Evolutionary conservation across 2,113 vertebrate genomes (phyloP).

Genomic region (Psammodynastes pulverulentus): DNA sequence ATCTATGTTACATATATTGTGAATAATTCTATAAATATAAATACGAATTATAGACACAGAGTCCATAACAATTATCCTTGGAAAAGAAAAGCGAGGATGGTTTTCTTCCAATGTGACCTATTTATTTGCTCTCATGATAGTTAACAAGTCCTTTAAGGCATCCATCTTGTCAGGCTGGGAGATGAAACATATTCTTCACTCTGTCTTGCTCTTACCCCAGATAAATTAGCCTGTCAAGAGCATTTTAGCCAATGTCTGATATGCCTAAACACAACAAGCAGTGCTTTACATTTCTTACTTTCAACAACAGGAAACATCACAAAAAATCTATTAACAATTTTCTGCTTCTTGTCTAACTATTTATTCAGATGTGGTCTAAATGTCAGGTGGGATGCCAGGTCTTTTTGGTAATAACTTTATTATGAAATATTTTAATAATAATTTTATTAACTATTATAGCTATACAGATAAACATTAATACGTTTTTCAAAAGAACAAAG

Average conservation of each 20-base stretch:
- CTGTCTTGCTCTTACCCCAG: neutral
- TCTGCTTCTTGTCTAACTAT: neutral
- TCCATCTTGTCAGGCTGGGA: slow-evolving; percentile 9
- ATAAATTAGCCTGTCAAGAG: slow-evolving; percentile 22
- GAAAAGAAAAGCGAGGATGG: slow-evolving; percentile 5
- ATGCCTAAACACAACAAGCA: slow-evolving; percentile 6
- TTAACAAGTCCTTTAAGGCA: slow-evolving; percentile 6
- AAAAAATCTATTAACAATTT: neutral
- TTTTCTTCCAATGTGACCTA: neutral
- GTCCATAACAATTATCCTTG: neutral
- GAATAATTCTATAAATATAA: neutral
- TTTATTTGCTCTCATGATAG: slow-evolving; percentile 1
- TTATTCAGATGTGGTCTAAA: neutral
- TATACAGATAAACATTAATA: neutral
- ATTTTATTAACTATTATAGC: neutral
- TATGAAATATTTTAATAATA: neutral
- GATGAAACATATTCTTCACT: slow-evolving; percentile 18
- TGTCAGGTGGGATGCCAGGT: neutral
- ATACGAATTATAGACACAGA: neutral
- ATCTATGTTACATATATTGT: neutral
- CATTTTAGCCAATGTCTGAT: slow-evolving; percentile 14
- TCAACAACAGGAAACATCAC: neutral
- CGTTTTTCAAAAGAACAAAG: neutral
- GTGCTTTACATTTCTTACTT: neutral
- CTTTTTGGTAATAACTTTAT: neutral